Evolutionary conservation across 2,888 invertebrate genomes (phyloP).

Genomic region (Yponomeuta cagnagella): DNA sequence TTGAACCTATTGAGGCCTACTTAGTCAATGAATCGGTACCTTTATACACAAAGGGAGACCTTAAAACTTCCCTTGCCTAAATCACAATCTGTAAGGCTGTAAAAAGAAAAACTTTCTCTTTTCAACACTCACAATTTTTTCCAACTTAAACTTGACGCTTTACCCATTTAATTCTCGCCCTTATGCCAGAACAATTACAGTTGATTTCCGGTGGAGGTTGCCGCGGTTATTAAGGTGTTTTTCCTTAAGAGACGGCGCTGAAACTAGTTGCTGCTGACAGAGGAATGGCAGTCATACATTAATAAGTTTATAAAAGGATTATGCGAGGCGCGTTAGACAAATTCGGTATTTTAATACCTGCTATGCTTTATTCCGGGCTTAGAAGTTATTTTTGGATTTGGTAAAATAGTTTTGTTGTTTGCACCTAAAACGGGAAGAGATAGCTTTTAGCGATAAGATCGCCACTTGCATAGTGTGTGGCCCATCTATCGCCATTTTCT

Average conservation of each 20-base stretch:
- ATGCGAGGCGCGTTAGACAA: neutral
- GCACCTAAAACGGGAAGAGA: too few relatives aligned
- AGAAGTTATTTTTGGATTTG: too few relatives aligned
- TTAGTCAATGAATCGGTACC: neutral
- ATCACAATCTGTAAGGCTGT: conserved; percentile 12
- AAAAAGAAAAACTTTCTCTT: conserved; percentile 8
- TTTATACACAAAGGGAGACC: neutral
- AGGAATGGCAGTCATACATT: neutral
- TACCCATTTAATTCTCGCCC: neutral
- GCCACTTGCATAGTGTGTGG: too few relatives aligned
- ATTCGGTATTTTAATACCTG: neutral
- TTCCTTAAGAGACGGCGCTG: neutral
- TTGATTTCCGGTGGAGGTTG: neutral
- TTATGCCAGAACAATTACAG: neutral
- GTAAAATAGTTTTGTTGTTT: too few relatives aligned
- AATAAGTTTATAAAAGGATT: conserved; percentile 2
- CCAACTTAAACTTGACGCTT: neutral
- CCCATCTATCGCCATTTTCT: too few relatives aligned
- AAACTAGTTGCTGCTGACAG: neutral
- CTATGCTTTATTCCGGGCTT: too few relatives aligned
- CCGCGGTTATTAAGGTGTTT: neutral
- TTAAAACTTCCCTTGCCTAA: conserved; percentile 11
- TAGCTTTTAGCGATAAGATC: too few relatives aligned
- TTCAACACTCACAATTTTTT: neutral
- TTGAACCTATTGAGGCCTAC: too few relatives aligned